These are phyloP conservation scores for Fulmarus glacialis DNA, from an alignment of 2,113 vertebrate species.

Conservation along the genomic window DNA sequence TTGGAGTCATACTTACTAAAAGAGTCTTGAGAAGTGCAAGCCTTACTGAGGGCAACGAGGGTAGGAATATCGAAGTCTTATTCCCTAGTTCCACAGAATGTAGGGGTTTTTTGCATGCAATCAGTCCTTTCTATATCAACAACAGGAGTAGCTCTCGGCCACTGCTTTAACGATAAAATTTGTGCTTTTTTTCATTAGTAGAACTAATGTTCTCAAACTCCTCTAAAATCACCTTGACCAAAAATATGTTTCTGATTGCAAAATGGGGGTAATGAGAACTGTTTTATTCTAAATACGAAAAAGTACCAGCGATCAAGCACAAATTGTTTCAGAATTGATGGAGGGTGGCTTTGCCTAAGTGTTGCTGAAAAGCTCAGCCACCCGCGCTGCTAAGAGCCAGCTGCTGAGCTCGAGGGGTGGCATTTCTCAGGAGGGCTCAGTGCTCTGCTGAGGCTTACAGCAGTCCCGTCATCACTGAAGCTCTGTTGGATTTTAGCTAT, in stretches of 20 bases:
- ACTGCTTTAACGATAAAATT: background rate
- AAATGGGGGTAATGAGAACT: background rate
- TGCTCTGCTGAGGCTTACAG: background rate
- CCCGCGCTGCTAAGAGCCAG: background rate
- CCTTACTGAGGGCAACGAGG: background rate
- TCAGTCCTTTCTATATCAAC: background rate
- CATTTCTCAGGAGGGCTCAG: background rate
- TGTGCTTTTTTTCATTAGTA: background rate
- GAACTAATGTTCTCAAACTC: background rate
- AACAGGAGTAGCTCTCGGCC: background rate
- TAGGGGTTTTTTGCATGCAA: accelerated
- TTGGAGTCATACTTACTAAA: background rate
- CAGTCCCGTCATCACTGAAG: background rate
- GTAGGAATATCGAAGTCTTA: background rate
- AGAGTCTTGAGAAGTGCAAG: background rate
- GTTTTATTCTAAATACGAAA: background rate
- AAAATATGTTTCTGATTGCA: background rate
- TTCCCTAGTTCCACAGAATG: background rate
- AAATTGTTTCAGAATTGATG: slow-evolving; percentile 9
- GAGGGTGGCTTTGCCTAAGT: background rate
- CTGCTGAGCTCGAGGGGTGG: background rate
- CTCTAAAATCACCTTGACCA: background rate
- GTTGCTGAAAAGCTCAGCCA: background rate
- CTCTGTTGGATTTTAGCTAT: background rate
- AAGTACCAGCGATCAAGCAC: background rate